Evolutionary conservation across 64 coral and sea anemone genomes (phyloP), one percentile per base, ranked within the genome.

Genomic region (Dendronephthya gigantea): DNA sequence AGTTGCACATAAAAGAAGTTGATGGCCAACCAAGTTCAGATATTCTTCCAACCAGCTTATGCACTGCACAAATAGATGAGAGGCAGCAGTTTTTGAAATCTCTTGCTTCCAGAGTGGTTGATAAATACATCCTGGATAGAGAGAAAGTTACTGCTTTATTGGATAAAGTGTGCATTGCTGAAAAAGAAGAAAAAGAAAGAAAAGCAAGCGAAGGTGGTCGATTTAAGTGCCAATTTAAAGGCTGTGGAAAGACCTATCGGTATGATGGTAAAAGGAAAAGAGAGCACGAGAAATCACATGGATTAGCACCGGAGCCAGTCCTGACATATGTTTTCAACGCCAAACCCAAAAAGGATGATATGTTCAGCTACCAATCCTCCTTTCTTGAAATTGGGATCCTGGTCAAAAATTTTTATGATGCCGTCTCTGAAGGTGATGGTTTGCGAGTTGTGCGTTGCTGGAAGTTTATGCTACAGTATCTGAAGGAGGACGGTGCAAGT

Each of bases 401-500:
- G 7, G 36, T 89, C 10, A 86, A 75, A 33, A 92, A 92, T 49
- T 92, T 86, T 31, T 82, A 5, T 2, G 91, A 89, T 89, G 83
- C 91, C 4, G 68, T 68, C 9, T 39, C 51, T 34, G 87, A 92
- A 40, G 91, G 87, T 36, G 91, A 92, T 50, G 87, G 91, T 27
- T 52, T 83, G 0, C 41, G 87, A 15, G 52, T 92, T 1, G 41
- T 92, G 1, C 49, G 28, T 39, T 92, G 91, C 39, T 88, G 88
- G 5, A 87, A 87, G 59, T 70, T 90, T 40, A 89, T 93, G 49
- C 74, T 93, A 7, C 49, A 82, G 27, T 85, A 94, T 56, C 88
- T 94, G 11, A 88, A 72, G 39, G 83, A 91, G 27, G 92, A 91
- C 88, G 92, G 92, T n/a, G 85, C 68, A 83, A 86, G 92, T 7